Evolutionary conservation across 2,888 invertebrate genomes (phyloP).

Genomic region (Netelia inedita): DNA sequence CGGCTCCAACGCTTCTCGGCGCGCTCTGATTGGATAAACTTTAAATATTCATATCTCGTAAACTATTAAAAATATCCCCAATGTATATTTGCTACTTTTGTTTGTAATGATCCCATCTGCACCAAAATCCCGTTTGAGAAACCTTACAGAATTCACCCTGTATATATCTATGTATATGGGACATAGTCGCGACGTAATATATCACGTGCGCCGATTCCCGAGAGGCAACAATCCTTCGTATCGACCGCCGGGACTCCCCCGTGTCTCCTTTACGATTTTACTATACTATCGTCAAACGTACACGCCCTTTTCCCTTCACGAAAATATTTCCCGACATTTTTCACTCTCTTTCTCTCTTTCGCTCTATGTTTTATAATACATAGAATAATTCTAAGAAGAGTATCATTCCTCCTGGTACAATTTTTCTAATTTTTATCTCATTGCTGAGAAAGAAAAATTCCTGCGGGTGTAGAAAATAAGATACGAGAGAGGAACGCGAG

Average conservation of each 20-base stretch:
- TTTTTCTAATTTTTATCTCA: background rate
- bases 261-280: background rate
- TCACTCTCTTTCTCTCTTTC: background rate
- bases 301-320: slow-evolving; percentile 12
- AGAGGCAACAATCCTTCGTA: slow-evolving; percentile 64
- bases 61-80: no score
- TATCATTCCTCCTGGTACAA: background rate
- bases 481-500: no score
- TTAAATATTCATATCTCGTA: no score
- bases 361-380: background rate
- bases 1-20: no score
- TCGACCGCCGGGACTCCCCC: slow-evolving; percentile 57
- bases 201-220: slow-evolving; percentile 52
- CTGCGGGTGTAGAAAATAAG: no score
- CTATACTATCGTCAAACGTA: background rate
- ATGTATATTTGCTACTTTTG: no score
- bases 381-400: background rate
- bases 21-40: no score
- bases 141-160: no score
- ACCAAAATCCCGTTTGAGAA: no score
- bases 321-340: background rate
- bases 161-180: background rate
- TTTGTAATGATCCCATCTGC: no score
- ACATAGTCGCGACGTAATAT: slow-evolving; percentile 37
- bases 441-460: background rate